These are phyloP conservation scores for Aethina tumida DNA, from an alignment of 1,140 invertebrate species.

Conservation along the genomic window DNA sequence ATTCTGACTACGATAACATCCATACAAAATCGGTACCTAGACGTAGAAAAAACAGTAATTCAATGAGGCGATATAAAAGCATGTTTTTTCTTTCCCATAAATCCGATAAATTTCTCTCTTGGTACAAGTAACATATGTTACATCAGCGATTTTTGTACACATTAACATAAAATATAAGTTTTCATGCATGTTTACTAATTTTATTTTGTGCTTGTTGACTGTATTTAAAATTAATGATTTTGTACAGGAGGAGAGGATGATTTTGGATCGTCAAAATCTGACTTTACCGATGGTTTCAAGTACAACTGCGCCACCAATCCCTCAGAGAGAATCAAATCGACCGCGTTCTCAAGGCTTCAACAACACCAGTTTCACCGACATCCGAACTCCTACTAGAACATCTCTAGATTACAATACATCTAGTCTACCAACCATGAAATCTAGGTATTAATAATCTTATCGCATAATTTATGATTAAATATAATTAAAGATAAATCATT, in stretches of 20 bases:
- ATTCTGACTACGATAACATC: constrained; percentile 50
- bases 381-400: constrained; percentile 33
- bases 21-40: constrained; percentile 49
- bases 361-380: constrained; percentile 25
- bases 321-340: constrained; percentile 41
- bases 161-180: too few species aligned
- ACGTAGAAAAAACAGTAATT: neutral
- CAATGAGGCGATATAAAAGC: neutral
- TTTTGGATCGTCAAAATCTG: constrained; percentile 29
- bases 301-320: constrained; percentile 44
- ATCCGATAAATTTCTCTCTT: too few species aligned
- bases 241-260: too few species aligned
- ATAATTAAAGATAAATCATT: neutral
- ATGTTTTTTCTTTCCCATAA: too few species aligned
- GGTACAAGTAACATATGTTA: too few species aligned
- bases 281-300: constrained; percentile 27
- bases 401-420: constrained; percentile 33
- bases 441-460: constrained; percentile 20
- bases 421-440: constrained; percentile 36
- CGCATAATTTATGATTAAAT: neutral
- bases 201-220: too few species aligned
- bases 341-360: constrained; percentile 47
- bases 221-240: too few species aligned
- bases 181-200: too few species aligned
- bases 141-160: too few species aligned